phyloP scores from a whole-genome alignment of 1,140 invertebrate genomes.

The Trigoniulus corallinus region DNA sequence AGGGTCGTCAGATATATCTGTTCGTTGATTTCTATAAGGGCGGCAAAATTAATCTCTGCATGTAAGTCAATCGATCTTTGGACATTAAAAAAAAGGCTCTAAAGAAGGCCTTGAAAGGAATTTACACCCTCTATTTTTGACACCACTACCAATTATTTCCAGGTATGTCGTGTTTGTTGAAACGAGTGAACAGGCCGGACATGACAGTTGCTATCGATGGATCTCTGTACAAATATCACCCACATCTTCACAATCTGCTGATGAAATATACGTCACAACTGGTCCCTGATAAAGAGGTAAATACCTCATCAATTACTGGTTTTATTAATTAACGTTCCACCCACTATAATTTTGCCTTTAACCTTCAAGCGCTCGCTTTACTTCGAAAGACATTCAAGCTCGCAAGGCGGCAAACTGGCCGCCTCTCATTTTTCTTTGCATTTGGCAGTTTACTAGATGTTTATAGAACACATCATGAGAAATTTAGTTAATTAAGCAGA shows the following conservation, averaged over 20 bases:
- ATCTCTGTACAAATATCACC: constrained; percentile 70
- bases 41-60: constrained; percentile 58
- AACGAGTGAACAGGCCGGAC: constrained; percentile 44
- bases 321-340: too few relatives aligned
- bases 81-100: neutral
- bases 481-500: too few relatives aligned
- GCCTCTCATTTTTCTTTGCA: too few relatives aligned
- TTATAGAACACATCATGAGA: too few relatives aligned
- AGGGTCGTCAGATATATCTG: constrained; percentile 59
- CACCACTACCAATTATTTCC: neutral
- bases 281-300: constrained; percentile 31
- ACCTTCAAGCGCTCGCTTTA: too few relatives aligned
- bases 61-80: constrained; percentile 28
- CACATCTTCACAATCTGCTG: constrained; percentile 55
- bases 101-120: neutral
- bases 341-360: too few relatives aligned
- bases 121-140: too few relatives aligned
- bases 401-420: too few relatives aligned
- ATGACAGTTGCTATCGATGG: constrained; percentile 70
- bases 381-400: too few relatives aligned
- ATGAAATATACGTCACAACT: constrained; percentile 47
- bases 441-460: too few relatives aligned
- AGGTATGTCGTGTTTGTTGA: constrained; percentile 53
- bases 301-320: too few relatives aligned
- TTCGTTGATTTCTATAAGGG: constrained; percentile 49